Evolutionary conservation across 2,888 invertebrate genomes (phyloP).

Genomic region (Callyntrura sp.): DNA sequence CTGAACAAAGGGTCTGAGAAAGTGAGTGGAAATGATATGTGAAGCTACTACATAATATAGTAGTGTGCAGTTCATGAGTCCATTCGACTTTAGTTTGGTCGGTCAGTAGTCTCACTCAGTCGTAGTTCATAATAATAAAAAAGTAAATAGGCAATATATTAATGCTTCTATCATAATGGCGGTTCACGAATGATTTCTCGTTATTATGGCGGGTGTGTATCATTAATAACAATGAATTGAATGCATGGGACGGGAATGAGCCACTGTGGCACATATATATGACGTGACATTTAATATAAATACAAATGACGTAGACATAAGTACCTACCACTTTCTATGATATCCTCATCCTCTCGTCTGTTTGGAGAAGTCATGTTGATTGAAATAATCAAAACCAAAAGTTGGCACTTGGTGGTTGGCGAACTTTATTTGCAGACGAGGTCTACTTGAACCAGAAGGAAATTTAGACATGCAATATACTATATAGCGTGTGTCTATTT

Average conservation of each 20-base stretch:
- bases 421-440: background rate
- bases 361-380: too few relatives aligned
- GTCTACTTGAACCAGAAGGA: too few relatives aligned
- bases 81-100: too few relatives aligned
- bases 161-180: background rate
- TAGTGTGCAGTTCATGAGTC: too few relatives aligned
- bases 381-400: too few relatives aligned
- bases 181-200: constrained; percentile 9
- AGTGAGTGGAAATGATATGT: background rate
- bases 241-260: background rate
- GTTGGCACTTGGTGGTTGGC: too few relatives aligned
- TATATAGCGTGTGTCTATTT: too few relatives aligned
- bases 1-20: constrained; percentile 19
- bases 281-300: too few relatives aligned
- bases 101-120: background rate
- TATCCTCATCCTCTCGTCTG: background rate
- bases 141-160: background rate
- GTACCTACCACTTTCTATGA: background rate
- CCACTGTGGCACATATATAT: background rate
- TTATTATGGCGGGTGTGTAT: background rate
- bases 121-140: too few relatives aligned
- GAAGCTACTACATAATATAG: background rate
- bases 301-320: too few relatives aligned
- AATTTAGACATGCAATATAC: too few relatives aligned
- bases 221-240: background rate